These are phyloP conservation scores for Dynastes hyllus DNA, from an alignment of 2,888 invertebrate genomes.

Conservation along the genomic window DNA sequence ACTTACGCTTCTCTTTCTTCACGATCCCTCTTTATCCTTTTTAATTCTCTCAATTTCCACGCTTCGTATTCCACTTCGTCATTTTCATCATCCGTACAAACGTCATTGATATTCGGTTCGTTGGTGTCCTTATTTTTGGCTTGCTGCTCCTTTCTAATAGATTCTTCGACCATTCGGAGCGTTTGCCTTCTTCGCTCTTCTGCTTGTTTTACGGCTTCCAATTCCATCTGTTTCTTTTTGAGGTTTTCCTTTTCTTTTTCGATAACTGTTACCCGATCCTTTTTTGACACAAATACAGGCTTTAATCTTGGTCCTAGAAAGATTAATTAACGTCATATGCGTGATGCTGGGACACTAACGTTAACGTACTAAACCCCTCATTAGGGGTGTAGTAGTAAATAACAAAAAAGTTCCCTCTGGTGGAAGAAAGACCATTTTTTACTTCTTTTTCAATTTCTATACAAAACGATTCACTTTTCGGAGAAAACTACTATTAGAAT, in stretches of 20 bases:
- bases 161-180: constrained; percentile 91
- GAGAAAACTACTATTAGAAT: too few species aligned
- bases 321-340: too few species aligned
- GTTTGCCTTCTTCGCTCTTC: constrained; percentile 94
- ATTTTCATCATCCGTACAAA: constrained; percentile 95
- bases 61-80: constrained; percentile 97
- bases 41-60: constrained; percentile 98
- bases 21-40: constrained; percentile 95
- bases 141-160: constrained; percentile 87
- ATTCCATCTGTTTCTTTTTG: constrained; percentile 88
- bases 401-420: too few species aligned
- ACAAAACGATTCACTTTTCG: too few species aligned
- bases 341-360: too few species aligned
- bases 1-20: constrained; percentile 95
- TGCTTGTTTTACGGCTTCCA: constrained; percentile 87
- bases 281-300: constrained; percentile 94
- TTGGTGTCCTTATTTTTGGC: constrained; percentile 78
- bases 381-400: too few species aligned
- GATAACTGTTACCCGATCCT: constrained; percentile 94
- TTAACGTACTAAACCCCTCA: too few species aligned
- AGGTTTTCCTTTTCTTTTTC: constrained; percentile 93
- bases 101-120: constrained; percentile 87
- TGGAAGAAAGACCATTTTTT: too few species aligned
- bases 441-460: too few species aligned
- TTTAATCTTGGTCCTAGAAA: constrained; percentile 87